A percentile compares a stretch with the other conserved stretches of the same genome.
Evolutionary conservation across 1,140 invertebrate species (phyloP).

Genomic region (Atopsyche davidsoni): DNA sequence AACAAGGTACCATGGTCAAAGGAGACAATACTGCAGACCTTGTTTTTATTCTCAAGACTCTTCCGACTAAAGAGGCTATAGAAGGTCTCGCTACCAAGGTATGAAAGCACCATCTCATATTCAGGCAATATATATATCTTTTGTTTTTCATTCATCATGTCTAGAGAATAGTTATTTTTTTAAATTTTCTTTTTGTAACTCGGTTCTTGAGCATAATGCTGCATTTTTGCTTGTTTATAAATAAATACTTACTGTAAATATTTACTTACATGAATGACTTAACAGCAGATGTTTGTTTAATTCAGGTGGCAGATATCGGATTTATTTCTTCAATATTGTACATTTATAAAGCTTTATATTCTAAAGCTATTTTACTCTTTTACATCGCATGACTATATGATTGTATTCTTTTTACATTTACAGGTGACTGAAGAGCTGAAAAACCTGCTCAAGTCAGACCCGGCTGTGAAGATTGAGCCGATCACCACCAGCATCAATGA

Average conservation of each 20-base stretch:
- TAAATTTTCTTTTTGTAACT: too few relatives aligned
- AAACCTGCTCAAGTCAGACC: slow-evolving; percentile 56
- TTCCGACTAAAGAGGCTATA: slow-evolving; percentile 93
- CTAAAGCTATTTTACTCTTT: too few relatives aligned
- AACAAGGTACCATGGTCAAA: slow-evolving; percentile 96
- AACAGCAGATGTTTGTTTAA: too few relatives aligned
- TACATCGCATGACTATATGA: too few relatives aligned
- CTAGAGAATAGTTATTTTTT: too few relatives aligned
- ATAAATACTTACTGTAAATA: neutral
- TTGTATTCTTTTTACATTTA: neutral
- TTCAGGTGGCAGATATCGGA: too few relatives aligned
- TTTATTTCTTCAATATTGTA: too few relatives aligned
- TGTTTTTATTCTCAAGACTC: slow-evolving; percentile 95
- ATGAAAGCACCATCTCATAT: neutral
- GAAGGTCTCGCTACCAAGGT: slow-evolving; percentile 84
- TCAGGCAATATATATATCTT: too few relatives aligned
- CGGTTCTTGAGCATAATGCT: too few relatives aligned
- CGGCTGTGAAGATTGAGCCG: slow-evolving; percentile 53
- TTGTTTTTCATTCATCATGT: too few relatives aligned
- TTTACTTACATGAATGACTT: neutral
- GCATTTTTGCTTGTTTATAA: neutral
- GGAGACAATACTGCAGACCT: slow-evolving; percentile 94
- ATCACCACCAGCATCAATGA: slow-evolving; percentile 63
- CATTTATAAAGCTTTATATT: too few relatives aligned
- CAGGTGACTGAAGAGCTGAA: slow-evolving; percentile 68